A percentile compares a stretch with the other conserved stretches of the same genome.
These are phyloP conservation scores for Gallirallus australis DNA, from an alignment of 2,797 vertebrate genomes.

Conservation along the genomic window DNA sequence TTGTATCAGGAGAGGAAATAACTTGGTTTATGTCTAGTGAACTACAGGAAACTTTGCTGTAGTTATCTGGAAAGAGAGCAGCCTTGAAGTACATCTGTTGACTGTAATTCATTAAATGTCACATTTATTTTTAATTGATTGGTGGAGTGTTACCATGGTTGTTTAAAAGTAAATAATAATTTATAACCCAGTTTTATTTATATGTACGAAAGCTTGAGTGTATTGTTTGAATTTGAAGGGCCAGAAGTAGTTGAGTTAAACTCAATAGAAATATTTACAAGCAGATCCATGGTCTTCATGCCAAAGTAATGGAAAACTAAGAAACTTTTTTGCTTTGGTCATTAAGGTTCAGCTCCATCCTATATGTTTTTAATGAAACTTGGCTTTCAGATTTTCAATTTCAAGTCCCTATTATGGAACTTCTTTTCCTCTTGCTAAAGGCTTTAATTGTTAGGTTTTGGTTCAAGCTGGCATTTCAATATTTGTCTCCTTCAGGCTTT, in stretches of 20 bases:
- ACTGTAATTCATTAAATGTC: not conserved
- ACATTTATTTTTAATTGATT: not conserved
- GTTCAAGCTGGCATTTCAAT: not conserved
- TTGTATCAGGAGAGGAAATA: not conserved
- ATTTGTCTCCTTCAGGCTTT: slow-evolving; percentile 1
- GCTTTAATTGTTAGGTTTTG: slow-evolving; percentile 4
- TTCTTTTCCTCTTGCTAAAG: not conserved
- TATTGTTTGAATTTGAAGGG: not conserved
- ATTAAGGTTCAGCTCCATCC: not conserved
- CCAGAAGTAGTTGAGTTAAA: not conserved
- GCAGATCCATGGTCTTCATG: not conserved
- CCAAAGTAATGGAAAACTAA: not conserved
- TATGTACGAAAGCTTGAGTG: not conserved
- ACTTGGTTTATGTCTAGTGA: not conserved
- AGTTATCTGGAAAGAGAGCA: not conserved
- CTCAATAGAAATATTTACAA: not conserved
- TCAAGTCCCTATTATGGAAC: not conserved
- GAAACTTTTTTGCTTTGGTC: not conserved
- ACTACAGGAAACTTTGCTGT: not conserved
- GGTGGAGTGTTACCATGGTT: not conserved
- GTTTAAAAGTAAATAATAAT: not conserved
- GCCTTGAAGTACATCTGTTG: not conserved
- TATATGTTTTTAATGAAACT: not conserved
- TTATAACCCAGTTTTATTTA: not conserved
- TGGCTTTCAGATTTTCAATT: slow-evolving; percentile 28